Conservation (phyloP, 2,113 vertebrate species). For the Solenodon paradoxus region DNA sequence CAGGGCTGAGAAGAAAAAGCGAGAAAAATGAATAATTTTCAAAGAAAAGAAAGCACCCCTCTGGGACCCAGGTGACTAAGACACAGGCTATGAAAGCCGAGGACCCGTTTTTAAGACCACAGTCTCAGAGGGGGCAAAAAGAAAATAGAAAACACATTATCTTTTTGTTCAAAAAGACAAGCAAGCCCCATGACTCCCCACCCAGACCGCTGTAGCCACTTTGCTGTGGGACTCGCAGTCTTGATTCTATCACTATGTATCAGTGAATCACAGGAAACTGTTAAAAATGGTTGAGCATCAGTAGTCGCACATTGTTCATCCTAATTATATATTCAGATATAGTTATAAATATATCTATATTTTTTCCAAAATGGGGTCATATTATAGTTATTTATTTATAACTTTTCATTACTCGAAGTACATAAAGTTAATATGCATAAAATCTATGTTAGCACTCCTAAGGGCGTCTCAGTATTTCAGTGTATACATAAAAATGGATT, state of each 20-base stretch:
- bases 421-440: not conserved
- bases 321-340: not conserved
- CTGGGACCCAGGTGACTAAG: too few relatives aligned
- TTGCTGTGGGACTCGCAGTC: not conserved
- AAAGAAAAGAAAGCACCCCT: too few relatives aligned
- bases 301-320: not conserved
- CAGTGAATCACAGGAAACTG: not conserved
- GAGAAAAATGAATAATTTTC: too few relatives aligned
- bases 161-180: not conserved
- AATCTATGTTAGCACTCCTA: not conserved
- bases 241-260: not conserved
- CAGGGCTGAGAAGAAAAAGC: too few relatives aligned
- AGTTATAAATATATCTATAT: not conserved
- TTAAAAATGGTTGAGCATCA: not conserved
- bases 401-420: conserved; percentile 24
- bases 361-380: not conserved
- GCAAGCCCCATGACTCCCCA: not conserved
- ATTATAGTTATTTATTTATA: not conserved
- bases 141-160: too few relatives aligned
- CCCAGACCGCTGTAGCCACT: not conserved
- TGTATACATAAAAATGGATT: not conserved
- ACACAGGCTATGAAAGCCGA: too few relatives aligned
- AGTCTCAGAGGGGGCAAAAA: too few relatives aligned
- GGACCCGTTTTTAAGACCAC: too few relatives aligned
- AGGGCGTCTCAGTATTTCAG: not conserved